Evolutionary conservation across 2,888 invertebrate species (phyloP), one percentile per base, ranked within the genome.

Genomic region (Leucozona laternaria): DNA sequence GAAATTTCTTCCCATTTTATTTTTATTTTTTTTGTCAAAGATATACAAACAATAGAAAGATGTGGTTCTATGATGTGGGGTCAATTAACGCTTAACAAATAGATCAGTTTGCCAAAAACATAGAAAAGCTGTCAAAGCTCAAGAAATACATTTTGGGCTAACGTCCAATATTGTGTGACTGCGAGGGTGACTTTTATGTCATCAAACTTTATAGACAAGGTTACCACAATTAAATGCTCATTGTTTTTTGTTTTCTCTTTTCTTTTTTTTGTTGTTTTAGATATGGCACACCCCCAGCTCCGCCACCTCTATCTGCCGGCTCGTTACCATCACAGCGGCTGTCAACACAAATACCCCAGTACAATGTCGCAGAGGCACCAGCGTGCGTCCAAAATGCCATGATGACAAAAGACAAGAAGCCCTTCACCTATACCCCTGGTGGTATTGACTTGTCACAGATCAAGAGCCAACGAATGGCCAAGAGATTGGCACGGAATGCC

Each of bases 361-460:
- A 90, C 31, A 85, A 85, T 57, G 62, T 79, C 15, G 83, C 68
- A 3, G 97, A 97, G 91, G 97, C 97, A 55, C 98, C 98, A 86
- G 96, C 96, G 88, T 97, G 97, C 89, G 96, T 98, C 78, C 97
- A 97, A 92, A 97, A 97, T 92, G 97, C 98, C 40, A 97, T 97
- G 97, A 96, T 97, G 96, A 97, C 97, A 90, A 98, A 98, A 93
- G 98, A 98, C 93, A 98, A 98, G 93, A 98, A 98, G 91, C 98
- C 98, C 13, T 98, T 98, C 92, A 98, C 98, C n/a, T 98, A 98
- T 92, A 97, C 98, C 20, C 98, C 98, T 1, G 98, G 98, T 20
- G 98, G 98, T 88, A 94, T 98, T 80, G 97, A 98, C 92, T 93
- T 98, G 70, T 97, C 97, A 11, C 97, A 98, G 93, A 97, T 98